Base-by-base conservation (phyloP, 2,113 vertebrate genomes). In the Promerops cafer region DNA sequence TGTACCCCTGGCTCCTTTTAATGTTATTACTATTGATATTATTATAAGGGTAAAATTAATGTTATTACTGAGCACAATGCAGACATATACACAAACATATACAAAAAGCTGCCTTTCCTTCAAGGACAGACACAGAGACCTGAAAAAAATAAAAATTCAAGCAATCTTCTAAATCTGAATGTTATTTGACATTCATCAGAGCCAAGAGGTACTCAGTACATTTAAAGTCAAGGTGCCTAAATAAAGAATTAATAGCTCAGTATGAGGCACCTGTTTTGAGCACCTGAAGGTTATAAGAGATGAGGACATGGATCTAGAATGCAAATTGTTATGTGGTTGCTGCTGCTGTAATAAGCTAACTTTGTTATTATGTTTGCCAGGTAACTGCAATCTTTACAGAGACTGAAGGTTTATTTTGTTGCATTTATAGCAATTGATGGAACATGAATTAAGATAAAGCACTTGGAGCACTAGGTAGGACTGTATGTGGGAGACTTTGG, bases 221-320 rank as follows among this genome's bases (percentile, higher is more conserved):
- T 90, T 94, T 94, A 87, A 92, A 97, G 92, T 94, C 94, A 95
- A 94, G 54, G 80, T 94, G 52, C 69, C 86, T 95, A 97, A 94
- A 94, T 96, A 94, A 75, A 85, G 91, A 94, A 95, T 96, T 96
- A 96, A 93, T 87, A 80, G 78, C 93, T 90, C 91, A 70, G 91
- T 91, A 63, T 93, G 84, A 96, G 90, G 78, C 78, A 90, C 28
- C 59, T 93, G 91, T 95, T 94, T 88, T 77, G 82, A 97, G 92
- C 90, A 96, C 95, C 94, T 96, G 95, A 96, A 97, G 90, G 90
- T 96, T 95, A 95, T 93, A 83, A 95, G 91, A 80, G 94, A 87
- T 77, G 90, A 96, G 63, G 75, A 47, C 54, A 77, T 77, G 45
- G 54, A 77, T 76, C 50, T 66, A 77, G 89, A 94, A 93, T 95